These are phyloP conservation scores for Megaceryle alcyon DNA, from an alignment of 2,797 vertebrate genomes.

Conservation along the genomic window DNA sequence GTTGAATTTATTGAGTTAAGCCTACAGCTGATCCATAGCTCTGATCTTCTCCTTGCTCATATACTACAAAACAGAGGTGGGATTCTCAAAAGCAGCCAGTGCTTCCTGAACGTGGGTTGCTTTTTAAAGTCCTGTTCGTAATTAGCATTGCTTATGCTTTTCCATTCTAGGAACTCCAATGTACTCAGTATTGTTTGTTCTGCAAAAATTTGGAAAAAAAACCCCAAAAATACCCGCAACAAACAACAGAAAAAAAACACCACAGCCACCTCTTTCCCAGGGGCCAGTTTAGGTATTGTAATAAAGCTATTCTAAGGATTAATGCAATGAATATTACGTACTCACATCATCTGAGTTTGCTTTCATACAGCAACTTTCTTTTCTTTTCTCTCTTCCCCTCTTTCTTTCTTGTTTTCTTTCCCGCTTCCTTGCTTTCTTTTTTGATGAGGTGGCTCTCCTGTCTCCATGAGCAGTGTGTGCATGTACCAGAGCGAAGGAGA, in stretches of 20 bases:
- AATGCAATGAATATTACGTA: background rate
- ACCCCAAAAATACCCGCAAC: background rate
- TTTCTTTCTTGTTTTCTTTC: too few relatives aligned
- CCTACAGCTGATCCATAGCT: slow-evolving; percentile 1
- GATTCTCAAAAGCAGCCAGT: background rate
- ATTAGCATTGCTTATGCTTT: background rate
- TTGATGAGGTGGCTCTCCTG: background rate
- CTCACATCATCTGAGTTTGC: background rate
- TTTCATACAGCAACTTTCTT: background rate
- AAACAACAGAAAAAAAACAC: background rate
- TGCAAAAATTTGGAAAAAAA: background rate
- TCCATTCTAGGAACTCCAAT: background rate
- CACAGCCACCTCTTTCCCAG: background rate
- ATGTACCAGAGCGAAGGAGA: background rate
- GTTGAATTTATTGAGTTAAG: slow-evolving; percentile 30
- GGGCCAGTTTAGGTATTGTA: rapidly evolving
- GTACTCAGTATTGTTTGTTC: background rate
- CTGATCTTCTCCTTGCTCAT: slow-evolving; percentile 14
- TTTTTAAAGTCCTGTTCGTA: background rate
- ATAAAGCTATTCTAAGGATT: background rate
- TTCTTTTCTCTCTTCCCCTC: too few relatives aligned
- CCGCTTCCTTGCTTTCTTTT: background rate
- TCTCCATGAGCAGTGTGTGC: background rate
- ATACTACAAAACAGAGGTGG: background rate
- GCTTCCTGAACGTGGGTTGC: background rate